Base-by-base conservation (phyloP, 2,888 invertebrate genomes). In the Xanthia togata region DNA sequence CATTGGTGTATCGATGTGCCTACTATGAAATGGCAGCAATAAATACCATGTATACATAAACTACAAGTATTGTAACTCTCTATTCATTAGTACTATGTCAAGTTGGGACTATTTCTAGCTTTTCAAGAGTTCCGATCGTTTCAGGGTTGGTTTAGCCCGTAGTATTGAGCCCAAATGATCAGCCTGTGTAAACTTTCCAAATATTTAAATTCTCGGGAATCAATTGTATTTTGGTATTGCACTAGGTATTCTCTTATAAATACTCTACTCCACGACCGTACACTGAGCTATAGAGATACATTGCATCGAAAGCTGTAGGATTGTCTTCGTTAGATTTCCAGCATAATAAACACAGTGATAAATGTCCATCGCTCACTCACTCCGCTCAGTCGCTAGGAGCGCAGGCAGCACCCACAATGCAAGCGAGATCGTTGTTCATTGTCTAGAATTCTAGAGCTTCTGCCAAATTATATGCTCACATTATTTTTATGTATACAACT, bases 391-490 rank as follows among this genome's bases (percentile, higher is more conserved):
- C 31, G 23, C 23, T 20, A 59, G 5, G 35, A 35, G 11, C 44
- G 59, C 57, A 17, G 35, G 20, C n/a, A 23, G 38, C 44, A 5
- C 35, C 44, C 44, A 57, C 35, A 73, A 72, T 47, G 20, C 35
- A 23, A 47, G 20, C 17, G 26, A 26, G 35, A 59, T 38, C 38
- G 23, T 73, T 35, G 44, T 59, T 72, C 26, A 23, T 6, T 35
- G 23, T 38, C 2, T 20, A n/a, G 35, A 23, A n/a, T n/a, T n/a
- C n/a, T n/a, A n/a, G n/a, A 73, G 59, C 59, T 38, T 60, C 47
- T 60, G 38, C 31, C 26, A 73, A 73, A 60, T 60, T 38, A 38
- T 72, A 72, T 20, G 57, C 35, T 35, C 1, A 14, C n/a, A n/a
- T 2, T 20, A 9, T 35, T 69, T 53, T 47, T 26, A 72, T 71